Evolutionary conservation across 1,140 invertebrate genomes (phyloP), one percentile per base, ranked within the genome.

Genomic region (Monomorium pharaonis): DNA sequence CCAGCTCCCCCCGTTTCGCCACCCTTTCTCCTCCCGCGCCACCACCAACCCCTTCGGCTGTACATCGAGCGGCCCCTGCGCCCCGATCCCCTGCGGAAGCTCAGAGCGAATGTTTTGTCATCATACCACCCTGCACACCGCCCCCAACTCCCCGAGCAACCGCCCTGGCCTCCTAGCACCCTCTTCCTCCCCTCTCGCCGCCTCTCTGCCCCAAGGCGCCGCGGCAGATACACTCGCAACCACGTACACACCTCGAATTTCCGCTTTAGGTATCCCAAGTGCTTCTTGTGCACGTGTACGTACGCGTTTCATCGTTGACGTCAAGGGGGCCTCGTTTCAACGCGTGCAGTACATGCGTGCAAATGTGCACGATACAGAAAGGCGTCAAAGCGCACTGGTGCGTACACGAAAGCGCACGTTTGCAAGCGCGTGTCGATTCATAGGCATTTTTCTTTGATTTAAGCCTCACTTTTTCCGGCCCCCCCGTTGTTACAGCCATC

Each of bases 171-270:
- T 63, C 72, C 78, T 81, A 81, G 58, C 72, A 54, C 75, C 63
- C 81, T 75, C 63, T 58, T 49, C 76, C 70, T 47, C 63, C 65
- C n/a, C 65, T 30, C 37, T 30, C 51, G 24, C 58, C 63, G 76
- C 33, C 69, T 60, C 75, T 62, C 81, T 86, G 76, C 81, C 86
- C 89, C 89, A 89, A 90, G 89, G 88, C 89, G 80, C 75, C 89
- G 81, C 88, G 87, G 89, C 92, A 92, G 91, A 92, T 93, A 94
- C 92, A 94, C 91, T 93, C 86, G 91, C 92, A 90, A 93, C 91
- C 92, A 92, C 91, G 91, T 93, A 92, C 92, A 92, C 92, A 92
- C 92, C 92, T 93, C 92, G 92, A 93, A 93, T 91, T 93, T 93
- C 92, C 92, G 92, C 91, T 92, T 92, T 92, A 87, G 88, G 86